Conservation (phyloP, 2,888 invertebrate species). For the Heptascelio sp. region DNA sequence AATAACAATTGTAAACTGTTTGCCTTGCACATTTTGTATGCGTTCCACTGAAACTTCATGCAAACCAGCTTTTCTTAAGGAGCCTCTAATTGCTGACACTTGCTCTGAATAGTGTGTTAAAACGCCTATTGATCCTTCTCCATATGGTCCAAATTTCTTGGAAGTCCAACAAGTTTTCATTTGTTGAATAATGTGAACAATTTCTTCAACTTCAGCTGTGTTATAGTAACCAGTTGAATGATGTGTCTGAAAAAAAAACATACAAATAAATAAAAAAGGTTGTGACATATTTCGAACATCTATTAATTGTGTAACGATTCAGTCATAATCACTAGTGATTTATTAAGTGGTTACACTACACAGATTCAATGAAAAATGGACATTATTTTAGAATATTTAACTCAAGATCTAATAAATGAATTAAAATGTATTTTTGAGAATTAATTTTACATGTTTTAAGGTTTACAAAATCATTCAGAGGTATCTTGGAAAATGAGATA, state of each 20-base stretch:
- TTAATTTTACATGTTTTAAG: too few species aligned
- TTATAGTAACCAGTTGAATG: slow-evolving; percentile 94
- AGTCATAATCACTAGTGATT: too few species aligned
- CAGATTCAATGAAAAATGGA: too few species aligned
- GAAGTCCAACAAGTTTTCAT: slow-evolving; percentile 92
- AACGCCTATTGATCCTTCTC: slow-evolving; percentile 94
- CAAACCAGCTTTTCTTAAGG: slow-evolving; percentile 91
- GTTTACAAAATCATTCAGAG: too few species aligned
- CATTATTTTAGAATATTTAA: too few species aligned
- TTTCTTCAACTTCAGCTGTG: slow-evolving; percentile 93
- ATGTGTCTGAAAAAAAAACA: slow-evolving; percentile 72
- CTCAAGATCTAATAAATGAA: too few species aligned
- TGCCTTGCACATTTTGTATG: slow-evolving; percentile 95
- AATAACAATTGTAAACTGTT: slow-evolving; percentile 95
- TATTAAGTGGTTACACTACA: too few species aligned
- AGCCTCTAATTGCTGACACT: slow-evolving; percentile 91
- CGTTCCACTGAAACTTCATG: slow-evolving; percentile 94
- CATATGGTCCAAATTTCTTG: slow-evolving; percentile 90
- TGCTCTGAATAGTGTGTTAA: slow-evolving; percentile 96
- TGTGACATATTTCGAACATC: too few species aligned
- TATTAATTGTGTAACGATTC: too few species aligned
- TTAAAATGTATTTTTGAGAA: too few species aligned
- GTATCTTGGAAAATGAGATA: too few species aligned
- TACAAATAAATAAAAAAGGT: too few species aligned
- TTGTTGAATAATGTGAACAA: slow-evolving; percentile 92